phyloP scores from a whole-genome alignment of 2,888 invertebrate species.

The Cepaea hortensis region DNA sequence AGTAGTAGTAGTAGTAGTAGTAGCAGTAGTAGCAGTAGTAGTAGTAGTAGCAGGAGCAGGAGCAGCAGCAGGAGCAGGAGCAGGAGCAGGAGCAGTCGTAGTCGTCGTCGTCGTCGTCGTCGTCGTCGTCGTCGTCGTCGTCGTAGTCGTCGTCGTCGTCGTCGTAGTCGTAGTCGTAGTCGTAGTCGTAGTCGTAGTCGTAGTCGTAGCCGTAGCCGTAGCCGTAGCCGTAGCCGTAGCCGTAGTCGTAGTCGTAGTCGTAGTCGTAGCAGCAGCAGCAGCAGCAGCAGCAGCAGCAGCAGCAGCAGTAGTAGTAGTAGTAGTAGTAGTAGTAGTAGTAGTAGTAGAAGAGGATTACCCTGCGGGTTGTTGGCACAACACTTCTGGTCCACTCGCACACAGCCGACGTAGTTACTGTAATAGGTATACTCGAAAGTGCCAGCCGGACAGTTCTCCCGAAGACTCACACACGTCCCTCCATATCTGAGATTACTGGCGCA shows the following conservation, averaged over 20 bases:
- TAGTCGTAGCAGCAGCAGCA: no score
- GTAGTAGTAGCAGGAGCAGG: no score
- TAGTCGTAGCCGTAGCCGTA: no score
- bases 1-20: conserved; percentile 21
- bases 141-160: background rate
- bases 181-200: background rate
- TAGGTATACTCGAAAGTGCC: background rate
- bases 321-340: no score
- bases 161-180: background rate
- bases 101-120: background rate
- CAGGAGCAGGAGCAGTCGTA: background rate
- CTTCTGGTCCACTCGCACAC: background rate
- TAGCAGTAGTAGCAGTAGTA: background rate
- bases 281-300: no score
- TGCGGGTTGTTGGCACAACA: conserved; percentile 10
- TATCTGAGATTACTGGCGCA: background rate
- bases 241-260: background rate
- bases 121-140: background rate
- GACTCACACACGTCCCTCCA: background rate
- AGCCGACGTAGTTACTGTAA: conserved; percentile 24
- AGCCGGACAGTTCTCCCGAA: background rate
- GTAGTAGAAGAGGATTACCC: background rate
- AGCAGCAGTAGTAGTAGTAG: no score
- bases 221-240: background rate
- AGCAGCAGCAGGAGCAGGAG: background rate